These are phyloP conservation scores for Potamilus streckersoni DNA, from an alignment of 1,140 invertebrate species.

Conservation along the genomic window DNA sequence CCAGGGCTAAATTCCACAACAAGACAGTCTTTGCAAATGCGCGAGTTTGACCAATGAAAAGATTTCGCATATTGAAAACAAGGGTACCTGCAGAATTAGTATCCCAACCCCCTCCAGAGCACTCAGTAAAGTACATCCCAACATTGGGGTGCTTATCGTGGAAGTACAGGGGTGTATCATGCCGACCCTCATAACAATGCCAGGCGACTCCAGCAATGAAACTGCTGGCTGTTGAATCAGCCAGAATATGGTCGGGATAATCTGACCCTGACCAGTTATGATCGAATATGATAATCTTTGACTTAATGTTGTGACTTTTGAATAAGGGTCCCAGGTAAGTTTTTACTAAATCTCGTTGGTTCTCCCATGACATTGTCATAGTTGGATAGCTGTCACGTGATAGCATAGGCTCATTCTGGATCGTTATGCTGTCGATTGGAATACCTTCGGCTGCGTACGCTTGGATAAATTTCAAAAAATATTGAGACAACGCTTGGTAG, in stretches of 20 bases:
- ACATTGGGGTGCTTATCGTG: conserved; percentile 34
- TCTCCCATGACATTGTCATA: conserved; percentile 18
- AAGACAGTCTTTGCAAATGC: conserved; percentile 38
- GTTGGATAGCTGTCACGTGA: conserved; percentile 35
- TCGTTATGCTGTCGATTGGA: conserved; percentile 33
- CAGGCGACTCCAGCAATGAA: conserved; percentile 42
- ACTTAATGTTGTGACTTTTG: conserved; percentile 30
- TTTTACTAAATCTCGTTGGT: conserved; percentile 33
- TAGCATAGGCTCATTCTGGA: conserved; percentile 50
- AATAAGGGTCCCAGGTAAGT: conserved; percentile 41
- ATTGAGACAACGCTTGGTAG: background rate
- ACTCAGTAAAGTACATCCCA: conserved; percentile 44
- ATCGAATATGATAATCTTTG: conserved; percentile 45
- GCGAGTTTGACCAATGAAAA: conserved; percentile 44
- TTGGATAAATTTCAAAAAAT: conserved; percentile 45
- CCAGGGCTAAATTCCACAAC: conserved; percentile 49
- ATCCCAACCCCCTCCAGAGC: conserved; percentile 32
- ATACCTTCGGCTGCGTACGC: conserved; percentile 41
- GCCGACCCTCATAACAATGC: conserved; percentile 46
- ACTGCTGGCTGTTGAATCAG: conserved; percentile 31
- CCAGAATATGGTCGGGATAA: conserved; percentile 38
- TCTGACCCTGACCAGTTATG: conserved; percentile 38
- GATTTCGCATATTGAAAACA: conserved; percentile 27
- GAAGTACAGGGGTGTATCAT: conserved; percentile 26
- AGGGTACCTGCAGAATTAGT: conserved; percentile 29